Evolutionary conservation across 2,888 invertebrate genomes (phyloP), one percentile per base, ranked within the genome.

Genomic region (Biston betularia): DNA sequence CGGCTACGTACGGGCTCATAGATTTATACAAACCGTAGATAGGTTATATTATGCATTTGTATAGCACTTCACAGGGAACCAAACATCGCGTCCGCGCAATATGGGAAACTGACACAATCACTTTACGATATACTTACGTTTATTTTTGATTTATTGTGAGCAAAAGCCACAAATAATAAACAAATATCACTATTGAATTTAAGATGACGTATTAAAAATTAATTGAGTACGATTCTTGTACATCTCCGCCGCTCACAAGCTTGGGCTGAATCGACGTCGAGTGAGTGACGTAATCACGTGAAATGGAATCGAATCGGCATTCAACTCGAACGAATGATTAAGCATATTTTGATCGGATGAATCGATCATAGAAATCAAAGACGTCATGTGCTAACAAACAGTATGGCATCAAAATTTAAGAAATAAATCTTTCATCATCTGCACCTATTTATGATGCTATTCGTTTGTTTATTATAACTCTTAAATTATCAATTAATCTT

Each of bases 1-100:
- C 6, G 9, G 35, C 38, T 38, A 38, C 8, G 38, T 38, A 86
- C 79, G 82, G 82, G 87, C 83, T 86, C 86, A 86, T 83, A 88
- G 88, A 89, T 90, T 90, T 89, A 89, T 88, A 89, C 86, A 82
- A 86, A 88, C 82, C 86, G 85, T 81, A 87, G 82, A 88, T 89
- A 93, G 93, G 93, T 93, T 93, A 93, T 91, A 91, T 89, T 90
- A 91, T 89, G 92, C 90, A 87, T 92, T 92, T 90, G 84, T 92
- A 90, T 90, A 92, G 79, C 87, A 88, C 87, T 89, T 85, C 89
- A 90, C 90, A 79, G 77, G 73, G 83, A 86, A 84, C 85, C 86
- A 92, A 92, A 92, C 90, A 91, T 89, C 86, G 87, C 89, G 86
- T 82, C 81, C 79, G 77, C 81, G 79, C 79, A 79, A 75, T 79